These are phyloP conservation scores for Chrysoperla carnea DNA, from an alignment of 1,140 invertebrate species.

Conservation along the genomic window DNA sequence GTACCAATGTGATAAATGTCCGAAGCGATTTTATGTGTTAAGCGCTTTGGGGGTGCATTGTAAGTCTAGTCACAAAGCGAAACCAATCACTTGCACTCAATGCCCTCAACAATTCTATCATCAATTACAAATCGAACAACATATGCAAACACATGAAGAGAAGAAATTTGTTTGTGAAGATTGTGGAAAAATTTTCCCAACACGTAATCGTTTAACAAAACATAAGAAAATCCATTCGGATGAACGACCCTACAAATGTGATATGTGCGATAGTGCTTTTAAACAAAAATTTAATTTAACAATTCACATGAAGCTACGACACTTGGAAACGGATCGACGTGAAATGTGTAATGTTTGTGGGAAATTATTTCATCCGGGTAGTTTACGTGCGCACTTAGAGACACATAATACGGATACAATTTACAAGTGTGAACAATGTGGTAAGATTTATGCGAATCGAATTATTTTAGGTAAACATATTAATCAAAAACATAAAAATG, in stretches of 20 bases:
- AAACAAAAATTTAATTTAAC: slow-evolving; percentile 2
- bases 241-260: slow-evolving; percentile 7
- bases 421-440: too few relatives aligned
- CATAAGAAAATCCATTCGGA: slow-evolving; percentile 7
- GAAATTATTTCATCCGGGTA: too few relatives aligned
- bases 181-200: slow-evolving; percentile 6
- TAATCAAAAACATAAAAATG: too few relatives aligned
- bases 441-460: too few relatives aligned
- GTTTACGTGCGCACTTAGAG: too few relatives aligned
- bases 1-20: slow-evolving; percentile 6
- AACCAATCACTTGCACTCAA: background rate
- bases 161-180: slow-evolving; percentile 4
- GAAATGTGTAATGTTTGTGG: background rate
- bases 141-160: slow-evolving; percentile 1
- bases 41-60: slow-evolving; percentile 3
- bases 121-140: background rate
- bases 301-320: slow-evolving; percentile 2
- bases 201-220: slow-evolving; percentile 3
- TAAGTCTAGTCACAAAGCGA: background rate
- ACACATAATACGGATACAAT: too few relatives aligned
- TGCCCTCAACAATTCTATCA: background rate
- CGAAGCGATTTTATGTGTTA: slow-evolving; percentile 3
- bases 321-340: background rate
- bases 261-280: slow-evolving; percentile 4
- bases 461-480: too few relatives aligned